Evolutionary conservation across 2,888 invertebrate genomes (phyloP).

Genomic region (Gasteruption jaculator): DNA sequence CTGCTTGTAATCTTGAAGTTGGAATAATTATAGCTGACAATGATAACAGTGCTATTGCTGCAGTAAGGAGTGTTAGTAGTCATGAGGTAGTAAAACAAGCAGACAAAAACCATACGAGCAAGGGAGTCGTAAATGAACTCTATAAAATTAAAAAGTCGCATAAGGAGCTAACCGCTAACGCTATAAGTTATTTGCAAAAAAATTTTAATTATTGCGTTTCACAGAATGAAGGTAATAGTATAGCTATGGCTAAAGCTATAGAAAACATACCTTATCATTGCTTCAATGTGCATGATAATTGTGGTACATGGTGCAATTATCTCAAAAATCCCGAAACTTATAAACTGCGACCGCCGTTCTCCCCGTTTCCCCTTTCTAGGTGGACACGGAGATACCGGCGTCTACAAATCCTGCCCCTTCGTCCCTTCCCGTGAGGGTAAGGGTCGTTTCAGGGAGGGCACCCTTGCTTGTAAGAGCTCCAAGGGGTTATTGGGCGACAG

Average conservation of each 20-base stretch:
- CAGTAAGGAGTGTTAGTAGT: constrained; percentile 19
- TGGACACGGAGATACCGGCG: too few relatives aligned
- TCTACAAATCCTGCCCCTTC: too few relatives aligned
- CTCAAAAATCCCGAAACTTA: constrained; percentile 7
- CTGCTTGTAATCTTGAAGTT: constrained; percentile 21
- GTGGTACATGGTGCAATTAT: constrained; percentile 14
- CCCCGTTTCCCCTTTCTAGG: too few relatives aligned
- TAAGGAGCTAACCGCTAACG: constrained; percentile 19
- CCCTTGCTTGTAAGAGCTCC: too few relatives aligned
- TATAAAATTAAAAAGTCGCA: constrained; percentile 19
- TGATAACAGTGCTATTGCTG: constrained; percentile 26
- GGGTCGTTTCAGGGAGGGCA: too few relatives aligned
- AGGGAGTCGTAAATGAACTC: too few relatives aligned
- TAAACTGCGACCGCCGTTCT: too few relatives aligned
- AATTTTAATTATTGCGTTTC: constrained; percentile 19
- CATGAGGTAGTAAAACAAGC: constrained; percentile 27
- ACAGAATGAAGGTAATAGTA: constrained; percentile 1
- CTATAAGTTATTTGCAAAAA: constrained; percentile 20
- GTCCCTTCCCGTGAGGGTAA: too few relatives aligned
- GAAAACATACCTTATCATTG: constrained; percentile 12
- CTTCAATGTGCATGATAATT: constrained; percentile 16
- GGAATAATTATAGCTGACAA: constrained; percentile 27
- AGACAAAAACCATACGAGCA: constrained; percentile 30
- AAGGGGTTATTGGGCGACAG: too few relatives aligned
- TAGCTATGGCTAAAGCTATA: constrained; percentile 7